Evolutionary conservation across 2,888 invertebrate species (phyloP), one percentile per base, ranked within the genome.

Genomic region (Adelognathus sp.): DNA sequence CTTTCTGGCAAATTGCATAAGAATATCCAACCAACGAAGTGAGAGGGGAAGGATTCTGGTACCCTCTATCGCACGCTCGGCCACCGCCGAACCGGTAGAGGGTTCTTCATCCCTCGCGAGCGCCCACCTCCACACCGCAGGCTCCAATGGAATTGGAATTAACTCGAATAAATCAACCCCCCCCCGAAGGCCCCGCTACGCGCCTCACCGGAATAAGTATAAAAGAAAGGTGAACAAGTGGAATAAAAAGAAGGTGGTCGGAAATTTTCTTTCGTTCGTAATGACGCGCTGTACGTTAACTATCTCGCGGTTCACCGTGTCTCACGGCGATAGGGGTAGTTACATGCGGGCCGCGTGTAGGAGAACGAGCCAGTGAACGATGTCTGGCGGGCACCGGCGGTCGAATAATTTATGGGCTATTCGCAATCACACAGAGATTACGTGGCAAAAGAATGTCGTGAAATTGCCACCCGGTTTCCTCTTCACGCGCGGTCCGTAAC

Each of bases 1-100:
- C 91, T 91, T 91, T 91, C 91, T 91, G 91, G 91, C 91, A 91
- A 91, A 91, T 91, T 91, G 91, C 91, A 91, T 91, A 91, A 91
- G 91, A 91, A 91, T 91, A 90, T 88, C 88, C 88, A 88, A n/a
- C n/a, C n/a, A n/a, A n/a, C n/a, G n/a, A n/a, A n/a, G n/a, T n/a
- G n/a, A n/a, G n/a, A n/a, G n/a, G n/a, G n/a, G n/a, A n/a, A n/a
- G n/a, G n/a, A n/a, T n/a, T n/a, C 87, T 88, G 86, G 86, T 84
- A 18, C 76, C 60, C 79, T 82, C 81, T 79, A 80, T 80, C 79
- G 73, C 64, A 54, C 67, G 77, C 75, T 81, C 76, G 79, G 64
- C 78, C 80, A 75, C 80, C 80, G 74, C 81, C 84, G 75, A 64
- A 76, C 77, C 63, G 64, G 60, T 64, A 70, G 76, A 74, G 72